These are phyloP conservation scores for Spea hammondii DNA, from an alignment of 2,797 vertebrate genomes.

Conservation along the genomic window DNA sequence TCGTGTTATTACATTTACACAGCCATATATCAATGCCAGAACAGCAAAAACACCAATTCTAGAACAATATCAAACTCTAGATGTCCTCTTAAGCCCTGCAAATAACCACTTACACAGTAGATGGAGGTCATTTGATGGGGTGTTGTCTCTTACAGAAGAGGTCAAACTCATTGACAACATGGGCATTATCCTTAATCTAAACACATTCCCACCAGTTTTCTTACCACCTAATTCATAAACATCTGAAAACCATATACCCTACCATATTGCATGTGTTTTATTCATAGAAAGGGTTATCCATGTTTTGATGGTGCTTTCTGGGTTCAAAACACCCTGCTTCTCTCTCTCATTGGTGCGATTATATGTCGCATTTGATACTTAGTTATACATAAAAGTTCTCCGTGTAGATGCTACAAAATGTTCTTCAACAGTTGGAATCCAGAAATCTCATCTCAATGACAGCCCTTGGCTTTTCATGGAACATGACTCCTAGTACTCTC, in stretches of 20 bases:
- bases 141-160: slow-evolving; percentile 1
- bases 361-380: no score
- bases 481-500: no score
- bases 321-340: no score
- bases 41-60: slow-evolving; percentile 40
- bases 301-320: no score
- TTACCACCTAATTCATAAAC: neutral
- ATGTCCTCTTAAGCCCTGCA: slow-evolving; percentile 19
- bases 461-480: no score
- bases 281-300: no score
- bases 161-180: slow-evolving; percentile 6
- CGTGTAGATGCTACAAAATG: no score
- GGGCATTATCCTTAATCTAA: neutral
- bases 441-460: no score
- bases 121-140: slow-evolving; percentile 9
- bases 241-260: neutral
- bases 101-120: slow-evolving; percentile 24
- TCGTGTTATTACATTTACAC: slow-evolving; percentile 36
- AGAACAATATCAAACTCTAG: slow-evolving; percentile 32
- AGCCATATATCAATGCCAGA: slow-evolving; percentile 45
- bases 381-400: no score
- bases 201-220: neutral
- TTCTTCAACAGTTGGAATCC: no score
- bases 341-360: no score
- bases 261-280: neutral